A percentile compares a stretch with the other conserved stretches of the same genome.
These are phyloP conservation scores for Hypotaenidia okinawae DNA, from an alignment of 2,797 vertebrate genomes.

Conservation along the genomic window DNA sequence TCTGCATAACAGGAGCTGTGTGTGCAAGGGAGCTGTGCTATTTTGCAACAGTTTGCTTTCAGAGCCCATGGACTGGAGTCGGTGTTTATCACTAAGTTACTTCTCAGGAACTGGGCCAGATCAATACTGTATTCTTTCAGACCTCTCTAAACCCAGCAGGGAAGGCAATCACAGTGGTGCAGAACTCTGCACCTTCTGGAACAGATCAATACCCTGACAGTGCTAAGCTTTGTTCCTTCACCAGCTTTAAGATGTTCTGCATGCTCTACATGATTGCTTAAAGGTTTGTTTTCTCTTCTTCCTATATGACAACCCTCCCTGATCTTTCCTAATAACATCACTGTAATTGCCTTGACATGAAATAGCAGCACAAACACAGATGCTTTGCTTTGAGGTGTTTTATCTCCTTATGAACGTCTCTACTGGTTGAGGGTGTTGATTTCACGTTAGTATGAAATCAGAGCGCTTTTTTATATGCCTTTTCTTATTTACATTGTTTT, in stretches of 20 bases:
- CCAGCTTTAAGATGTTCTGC: conserved; percentile 91
- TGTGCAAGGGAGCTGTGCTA: background rate
- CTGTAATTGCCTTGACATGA: conserved; percentile 83
- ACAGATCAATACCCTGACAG: conserved; percentile 94
- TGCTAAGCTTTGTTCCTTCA: conserved; percentile 92
- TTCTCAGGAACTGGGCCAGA: conserved; percentile 89
- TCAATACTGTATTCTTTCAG: conserved; percentile 94
- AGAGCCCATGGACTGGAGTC: conserved; percentile 83
- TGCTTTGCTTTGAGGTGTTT: conserved; percentile 72
- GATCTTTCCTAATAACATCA: conserved; percentile 80
- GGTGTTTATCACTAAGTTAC: conserved; percentile 91
- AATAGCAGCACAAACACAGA: conserved; percentile 78
- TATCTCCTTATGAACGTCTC: conserved; percentile 59
- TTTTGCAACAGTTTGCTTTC: conserved; percentile 78
- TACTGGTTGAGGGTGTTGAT: conserved; percentile 73
- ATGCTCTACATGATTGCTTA: conserved; percentile 99
- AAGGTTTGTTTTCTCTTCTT: conserved; percentile 89
- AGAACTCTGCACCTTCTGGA: conserved; percentile 90
- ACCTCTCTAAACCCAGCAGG: conserved; percentile 87
- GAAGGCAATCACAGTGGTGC: conserved; percentile 87
- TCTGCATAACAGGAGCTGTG: background rate
- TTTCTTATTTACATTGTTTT: conserved; percentile 58
- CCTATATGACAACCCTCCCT: conserved; percentile 78
- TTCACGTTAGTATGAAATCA: conserved; percentile 66
- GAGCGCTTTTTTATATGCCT: conserved; percentile 28